Percentiles rank a stretch among this genome's conserved stretches.
These are phyloP conservation scores for Hoplodrina ambigua DNA, from an alignment of 2,888 invertebrate genomes.

Conservation along the genomic window DNA sequence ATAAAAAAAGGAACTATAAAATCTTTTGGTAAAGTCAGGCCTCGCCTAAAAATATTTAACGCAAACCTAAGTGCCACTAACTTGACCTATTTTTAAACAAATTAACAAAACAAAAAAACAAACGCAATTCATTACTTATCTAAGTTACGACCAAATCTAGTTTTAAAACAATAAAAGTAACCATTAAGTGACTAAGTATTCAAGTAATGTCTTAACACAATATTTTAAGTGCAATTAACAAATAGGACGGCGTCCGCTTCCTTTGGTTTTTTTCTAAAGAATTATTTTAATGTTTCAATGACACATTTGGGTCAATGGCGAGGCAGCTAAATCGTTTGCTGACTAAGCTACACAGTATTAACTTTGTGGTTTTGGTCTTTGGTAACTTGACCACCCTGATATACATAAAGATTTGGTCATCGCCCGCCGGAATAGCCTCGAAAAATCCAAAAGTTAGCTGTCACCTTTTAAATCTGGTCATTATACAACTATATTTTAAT, in stretches of 20 bases:
- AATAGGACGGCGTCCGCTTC: conserved; percentile 18
- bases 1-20: no score
- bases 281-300: conserved; percentile 30
- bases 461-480: no score
- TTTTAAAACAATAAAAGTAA: conserved; percentile 18
- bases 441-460: no score
- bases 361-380: neutral
- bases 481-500: no score
- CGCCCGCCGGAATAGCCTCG: no score
- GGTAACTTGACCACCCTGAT: neutral
- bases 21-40: no score
- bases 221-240: conserved; percentile 48
- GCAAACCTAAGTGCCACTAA: no score
- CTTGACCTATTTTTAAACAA: no score
- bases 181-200: conserved; percentile 19
- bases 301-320: conserved; percentile 23
- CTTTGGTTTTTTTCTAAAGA: conserved; percentile 35
- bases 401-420: no score
- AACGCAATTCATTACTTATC: conserved; percentile 19
- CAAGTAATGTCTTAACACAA: conserved; percentile 34
- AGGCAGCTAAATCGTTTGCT: neutral
- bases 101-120: neutral
- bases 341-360: neutral
- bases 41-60: no score
- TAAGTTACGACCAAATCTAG: conserved; percentile 5